A percentile compares a stretch with the other conserved stretches of the same genome.
Evolutionary conservation across 1,140 invertebrate genomes (phyloP).

Genomic region (Leptinotarsa lineolata): DNA sequence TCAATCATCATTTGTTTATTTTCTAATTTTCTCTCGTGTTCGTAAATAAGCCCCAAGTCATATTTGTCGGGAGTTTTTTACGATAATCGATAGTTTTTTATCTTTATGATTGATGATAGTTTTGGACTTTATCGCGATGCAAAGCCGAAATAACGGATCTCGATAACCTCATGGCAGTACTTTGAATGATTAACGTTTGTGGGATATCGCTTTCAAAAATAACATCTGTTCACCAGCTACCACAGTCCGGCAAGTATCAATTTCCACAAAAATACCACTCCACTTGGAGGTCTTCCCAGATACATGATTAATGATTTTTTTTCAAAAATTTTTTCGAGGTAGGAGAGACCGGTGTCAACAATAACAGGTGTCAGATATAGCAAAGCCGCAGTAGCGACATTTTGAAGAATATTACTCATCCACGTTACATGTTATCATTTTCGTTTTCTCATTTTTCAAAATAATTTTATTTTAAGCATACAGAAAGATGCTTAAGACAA

Average conservation of each 20-base stretch:
- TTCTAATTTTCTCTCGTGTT: background rate
- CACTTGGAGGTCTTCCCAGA: slow-evolving; percentile 16
- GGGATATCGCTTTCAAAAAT: slow-evolving; percentile 2
- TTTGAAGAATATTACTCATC: too few relatives aligned
- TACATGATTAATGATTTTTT: slow-evolving; percentile 9
- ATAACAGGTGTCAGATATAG: too few relatives aligned
- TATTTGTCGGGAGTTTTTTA: slow-evolving; percentile 2
- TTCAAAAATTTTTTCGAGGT: background rate
- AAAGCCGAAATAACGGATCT: slow-evolving; percentile 2
- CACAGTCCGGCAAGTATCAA: background rate
- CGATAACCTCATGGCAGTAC: slow-evolving; percentile 12
- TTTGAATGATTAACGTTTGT: slow-evolving; percentile 5
- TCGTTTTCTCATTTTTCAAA: too few relatives aligned
- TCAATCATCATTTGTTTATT: slow-evolving; percentile 7
- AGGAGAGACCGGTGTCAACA: too few relatives aligned
- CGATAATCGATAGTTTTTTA: slow-evolving; percentile 10
- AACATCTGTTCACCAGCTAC: slow-evolving; percentile 16
- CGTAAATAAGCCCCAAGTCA: background rate
- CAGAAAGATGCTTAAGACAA: too few relatives aligned
- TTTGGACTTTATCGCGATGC: slow-evolving; percentile 6
- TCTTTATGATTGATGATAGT: slow-evolving; percentile 13
- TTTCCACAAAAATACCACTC: background rate
- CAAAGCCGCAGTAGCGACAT: too few relatives aligned
- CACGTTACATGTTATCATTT: too few relatives aligned
- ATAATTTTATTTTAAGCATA: too few relatives aligned